Evolutionary conservation across 2,888 invertebrate genomes (phyloP).

Genomic region (Acleris holmiana): DNA sequence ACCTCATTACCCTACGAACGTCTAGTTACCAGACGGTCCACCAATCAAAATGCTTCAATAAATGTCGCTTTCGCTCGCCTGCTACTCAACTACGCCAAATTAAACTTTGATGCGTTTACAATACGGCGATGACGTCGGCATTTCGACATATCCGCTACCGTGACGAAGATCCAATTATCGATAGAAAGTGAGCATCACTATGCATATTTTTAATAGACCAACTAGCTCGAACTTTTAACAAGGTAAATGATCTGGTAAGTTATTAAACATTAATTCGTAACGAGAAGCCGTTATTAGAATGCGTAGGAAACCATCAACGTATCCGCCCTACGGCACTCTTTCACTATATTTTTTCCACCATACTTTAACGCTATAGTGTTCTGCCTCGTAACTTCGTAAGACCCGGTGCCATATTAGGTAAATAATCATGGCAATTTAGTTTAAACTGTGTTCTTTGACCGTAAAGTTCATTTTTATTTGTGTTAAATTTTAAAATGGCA

Average conservation of each 20-base stretch:
- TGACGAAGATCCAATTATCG: constrained; percentile 40
- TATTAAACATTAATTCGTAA: constrained; percentile 6
- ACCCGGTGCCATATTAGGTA: no score
- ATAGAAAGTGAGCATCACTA: constrained; percentile 42
- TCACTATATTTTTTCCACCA: no score
- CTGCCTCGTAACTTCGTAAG: no score
- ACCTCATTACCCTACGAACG: constrained; percentile 31
- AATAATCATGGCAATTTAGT: no score
- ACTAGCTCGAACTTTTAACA: constrained; percentile 4
- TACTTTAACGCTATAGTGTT: no score
- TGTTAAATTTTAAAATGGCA: no score
- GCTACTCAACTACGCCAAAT: constrained; percentile 1
- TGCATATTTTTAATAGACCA: constrained; percentile 25
- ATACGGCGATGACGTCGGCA: constrained; percentile 8
- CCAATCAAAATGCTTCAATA: constrained; percentile 29
- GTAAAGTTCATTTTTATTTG: no score
- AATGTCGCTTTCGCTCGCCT: constrained; percentile 28
- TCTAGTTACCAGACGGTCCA: constrained; percentile 17
- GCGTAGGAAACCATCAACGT: not conserved
- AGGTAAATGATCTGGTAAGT: constrained; percentile 6
- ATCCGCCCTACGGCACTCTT: no score
- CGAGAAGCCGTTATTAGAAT: constrained; percentile 5
- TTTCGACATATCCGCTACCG: constrained; percentile 38
- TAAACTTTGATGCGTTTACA: not conserved
- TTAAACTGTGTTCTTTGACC: no score